Evolutionary conservation across 2,113 vertebrate species (phyloP).

Genomic region (Todiramphus saurophagus): DNA sequence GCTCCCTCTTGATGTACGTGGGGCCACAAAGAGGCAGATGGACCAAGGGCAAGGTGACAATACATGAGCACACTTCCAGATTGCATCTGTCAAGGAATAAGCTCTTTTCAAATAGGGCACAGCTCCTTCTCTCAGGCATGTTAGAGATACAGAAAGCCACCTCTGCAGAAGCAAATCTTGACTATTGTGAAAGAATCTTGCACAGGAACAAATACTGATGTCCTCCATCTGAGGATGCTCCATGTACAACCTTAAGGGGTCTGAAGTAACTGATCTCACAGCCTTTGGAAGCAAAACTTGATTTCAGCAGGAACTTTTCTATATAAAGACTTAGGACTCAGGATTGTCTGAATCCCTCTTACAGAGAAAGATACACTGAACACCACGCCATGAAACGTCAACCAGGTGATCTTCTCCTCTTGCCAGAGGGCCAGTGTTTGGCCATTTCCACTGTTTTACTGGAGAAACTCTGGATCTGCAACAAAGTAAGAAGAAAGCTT

Average conservation of each 20-base stretch:
- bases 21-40: not conserved
- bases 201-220: not conserved
- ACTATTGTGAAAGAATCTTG: not conserved
- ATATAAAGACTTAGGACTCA: not conserved
- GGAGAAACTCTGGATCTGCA: conserved; percentile 3
- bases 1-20: not conserved
- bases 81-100: not conserved
- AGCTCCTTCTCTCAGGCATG: not conserved
- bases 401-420: not conserved
- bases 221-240: not conserved
- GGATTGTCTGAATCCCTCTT: not conserved
- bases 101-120: not conserved
- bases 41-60: not conserved
- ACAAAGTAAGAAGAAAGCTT: conserved; percentile 27
- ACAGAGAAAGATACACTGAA: not conserved
- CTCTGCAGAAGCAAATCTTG: not conserved
- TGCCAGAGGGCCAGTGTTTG: not conserved
- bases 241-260: not conserved
- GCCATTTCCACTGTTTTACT: not conserved
- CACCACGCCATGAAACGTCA: not conserved
- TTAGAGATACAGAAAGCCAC: not conserved
- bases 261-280: not conserved
- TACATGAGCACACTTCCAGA: not conserved
- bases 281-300: not conserved
- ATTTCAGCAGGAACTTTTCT: not conserved